These are phyloP conservation scores for Sabellastarte sp. DNA, from an alignment of 2,888 invertebrate species.

Conservation along the genomic window DNA sequence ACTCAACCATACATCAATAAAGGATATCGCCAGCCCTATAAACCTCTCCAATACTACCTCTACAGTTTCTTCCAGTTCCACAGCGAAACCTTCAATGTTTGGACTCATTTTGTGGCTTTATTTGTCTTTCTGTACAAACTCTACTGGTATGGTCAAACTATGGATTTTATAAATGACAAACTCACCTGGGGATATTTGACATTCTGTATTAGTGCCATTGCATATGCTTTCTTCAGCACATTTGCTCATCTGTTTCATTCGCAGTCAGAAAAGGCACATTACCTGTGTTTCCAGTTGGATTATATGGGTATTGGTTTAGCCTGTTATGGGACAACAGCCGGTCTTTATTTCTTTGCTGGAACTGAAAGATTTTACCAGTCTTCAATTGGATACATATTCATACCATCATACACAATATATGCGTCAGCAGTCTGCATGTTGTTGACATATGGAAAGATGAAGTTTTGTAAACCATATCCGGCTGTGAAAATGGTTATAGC, in stretches of 20 bases:
- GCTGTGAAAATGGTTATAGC: not conserved
- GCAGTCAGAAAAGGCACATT: conserved; percentile 36
- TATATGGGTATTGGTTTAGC: conserved; percentile 42
- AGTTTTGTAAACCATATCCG: not conserved
- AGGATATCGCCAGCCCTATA: conserved; percentile 34
- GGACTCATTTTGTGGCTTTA: conserved; percentile 40
- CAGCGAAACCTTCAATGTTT: conserved; percentile 45
- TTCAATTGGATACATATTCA: conserved; percentile 13
- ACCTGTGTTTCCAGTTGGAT: conserved; percentile 39
- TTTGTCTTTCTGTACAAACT: conserved; percentile 26
- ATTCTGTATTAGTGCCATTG: conserved; percentile 29
- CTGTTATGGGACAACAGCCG: conserved; percentile 31
- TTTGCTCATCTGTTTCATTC: conserved; percentile 41
- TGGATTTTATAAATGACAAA: conserved; percentile 17
- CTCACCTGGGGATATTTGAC: conserved; percentile 23
- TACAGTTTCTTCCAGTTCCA: conserved; percentile 38
- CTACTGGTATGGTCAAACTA: not conserved
- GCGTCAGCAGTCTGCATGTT: not conserved
- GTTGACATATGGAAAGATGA: not conserved
- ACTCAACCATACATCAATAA: conserved; percentile 36
- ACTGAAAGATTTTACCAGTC: conserved; percentile 23
- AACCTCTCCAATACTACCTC: conserved; percentile 36
- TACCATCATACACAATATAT: conserved; percentile 20
- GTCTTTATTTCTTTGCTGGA: conserved; percentile 34
- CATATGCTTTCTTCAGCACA: conserved; percentile 31